These are phyloP conservation scores for Brachirus orientalis DNA, from an alignment of 2,113 vertebrate species.

Conservation along the genomic window DNA sequence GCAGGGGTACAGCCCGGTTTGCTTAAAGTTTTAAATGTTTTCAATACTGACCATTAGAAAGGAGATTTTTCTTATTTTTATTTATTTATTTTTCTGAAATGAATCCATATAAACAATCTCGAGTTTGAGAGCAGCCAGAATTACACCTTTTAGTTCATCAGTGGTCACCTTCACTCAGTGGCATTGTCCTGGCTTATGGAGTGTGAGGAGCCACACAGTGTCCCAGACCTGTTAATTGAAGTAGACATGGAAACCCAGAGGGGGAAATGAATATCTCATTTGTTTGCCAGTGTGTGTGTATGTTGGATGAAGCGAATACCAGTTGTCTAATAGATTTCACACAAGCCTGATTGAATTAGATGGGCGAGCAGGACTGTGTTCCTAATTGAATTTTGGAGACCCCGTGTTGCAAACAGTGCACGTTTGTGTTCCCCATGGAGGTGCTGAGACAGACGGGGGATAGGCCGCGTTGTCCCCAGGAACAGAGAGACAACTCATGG, in stretches of 20 bases:
- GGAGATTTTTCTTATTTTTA: not conserved
- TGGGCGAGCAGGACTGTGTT: conserved; percentile 60
- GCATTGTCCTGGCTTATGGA: conserved; percentile 32
- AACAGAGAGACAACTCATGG: conserved; percentile 48
- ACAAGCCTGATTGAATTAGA: conserved; percentile 84
- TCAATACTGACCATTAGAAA: conserved; percentile 1
- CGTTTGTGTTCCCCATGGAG: conserved; percentile 64
- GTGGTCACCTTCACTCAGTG: conserved; percentile 43
- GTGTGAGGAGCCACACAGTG: conserved; percentile 48
- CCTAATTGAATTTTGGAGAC: conserved; percentile 82
- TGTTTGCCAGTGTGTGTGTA: conserved; percentile 67
- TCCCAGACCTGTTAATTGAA: conserved; percentile 77
- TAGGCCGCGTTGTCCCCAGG: conserved; percentile 16
- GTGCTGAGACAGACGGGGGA: conserved; percentile 21
- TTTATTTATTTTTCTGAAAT: not conserved
- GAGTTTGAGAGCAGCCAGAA: conserved; percentile 36
- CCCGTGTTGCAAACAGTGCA: conserved; percentile 72
- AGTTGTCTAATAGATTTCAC: conserved; percentile 83
- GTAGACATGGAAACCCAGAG: conserved; percentile 70
- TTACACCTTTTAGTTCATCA: conserved; percentile 54
- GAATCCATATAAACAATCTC: conserved; percentile 33
- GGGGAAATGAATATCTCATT: conserved; percentile 78
- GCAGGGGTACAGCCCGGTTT: not conserved
- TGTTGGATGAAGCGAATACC: conserved; percentile 72
- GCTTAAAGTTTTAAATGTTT: too few relatives aligned